A percentile compares a stretch with the other conserved stretches of the same genome.
Conservation (phyloP, 2,888 invertebrate species). For the Folsomia manolachei region DNA sequence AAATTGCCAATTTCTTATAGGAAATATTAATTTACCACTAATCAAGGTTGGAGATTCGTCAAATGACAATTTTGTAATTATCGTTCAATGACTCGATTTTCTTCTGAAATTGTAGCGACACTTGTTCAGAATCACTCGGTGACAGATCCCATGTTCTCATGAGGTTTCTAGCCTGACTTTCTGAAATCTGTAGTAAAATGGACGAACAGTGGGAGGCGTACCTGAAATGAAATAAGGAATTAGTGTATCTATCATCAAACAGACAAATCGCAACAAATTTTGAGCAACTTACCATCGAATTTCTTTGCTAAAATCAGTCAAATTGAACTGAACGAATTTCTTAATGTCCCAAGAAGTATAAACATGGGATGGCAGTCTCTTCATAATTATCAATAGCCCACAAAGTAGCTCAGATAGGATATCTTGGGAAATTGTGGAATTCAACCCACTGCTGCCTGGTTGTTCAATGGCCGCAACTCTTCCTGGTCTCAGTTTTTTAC, state of each 20-base stretch:
- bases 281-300: slow-evolving; percentile 22
- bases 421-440: background rate
- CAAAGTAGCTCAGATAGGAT: background rate
- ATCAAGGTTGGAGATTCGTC: slow-evolving; percentile 12
- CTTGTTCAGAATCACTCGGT: too few species aligned
- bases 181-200: slow-evolving; percentile 24
- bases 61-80: background rate
- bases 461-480: background rate
- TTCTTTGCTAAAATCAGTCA: background rate
- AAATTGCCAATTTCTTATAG: too few species aligned
- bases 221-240: slow-evolving; percentile 1
- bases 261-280: background rate
- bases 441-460: background rate
- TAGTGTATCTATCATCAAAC: background rate
- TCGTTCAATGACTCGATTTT: slow-evolving; percentile 13
- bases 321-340: slow-evolving; percentile 14
- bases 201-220: slow-evolving; percentile 18
- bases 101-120: slow-evolving; percentile 2
- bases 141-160: slow-evolving; percentile 9
- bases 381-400: slow-evolving; percentile 20
- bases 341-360: slow-evolving; percentile 28
- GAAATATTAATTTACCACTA: slow-evolving; percentile 16
- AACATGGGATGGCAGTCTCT: slow-evolving; percentile 25
- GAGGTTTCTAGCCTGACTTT: background rate
- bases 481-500: slow-evolving; percentile 20